These are phyloP conservation scores for Limnothrissa miodon DNA, from an alignment of 2,113 vertebrate species.

Conservation along the genomic window DNA sequence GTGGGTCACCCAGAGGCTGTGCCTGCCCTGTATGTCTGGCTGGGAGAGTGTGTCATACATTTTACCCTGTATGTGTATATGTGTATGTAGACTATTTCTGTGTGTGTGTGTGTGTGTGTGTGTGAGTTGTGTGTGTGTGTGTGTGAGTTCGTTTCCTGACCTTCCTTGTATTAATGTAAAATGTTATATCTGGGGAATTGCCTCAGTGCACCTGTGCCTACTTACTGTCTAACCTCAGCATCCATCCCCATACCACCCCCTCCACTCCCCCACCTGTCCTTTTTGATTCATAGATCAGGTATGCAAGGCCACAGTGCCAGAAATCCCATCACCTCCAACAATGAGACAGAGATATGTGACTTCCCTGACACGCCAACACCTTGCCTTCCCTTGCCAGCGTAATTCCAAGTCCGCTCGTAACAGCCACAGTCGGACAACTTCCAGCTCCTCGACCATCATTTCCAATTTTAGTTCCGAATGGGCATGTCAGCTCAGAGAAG, in stretches of 20 bases:
- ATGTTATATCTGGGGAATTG: not conserved
- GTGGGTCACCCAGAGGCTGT: not conserved
- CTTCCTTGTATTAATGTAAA: not conserved
- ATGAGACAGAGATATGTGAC: not conserved
- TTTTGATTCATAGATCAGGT: not conserved
- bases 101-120: not conserved
- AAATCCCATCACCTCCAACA: not conserved
- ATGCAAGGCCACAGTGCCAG: not conserved
- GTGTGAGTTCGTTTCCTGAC: too few species aligned
- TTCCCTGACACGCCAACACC: not conserved
- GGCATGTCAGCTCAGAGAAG: not conserved
- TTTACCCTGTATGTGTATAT: not conserved
- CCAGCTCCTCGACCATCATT: not conserved
- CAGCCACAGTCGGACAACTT: not conserved
- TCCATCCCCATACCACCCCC: too few species aligned
- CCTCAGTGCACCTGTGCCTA: not conserved
- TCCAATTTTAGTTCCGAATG: constrained; percentile 1
- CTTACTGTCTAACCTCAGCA: too few species aligned
- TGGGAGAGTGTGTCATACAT: not conserved
- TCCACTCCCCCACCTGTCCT: not conserved
- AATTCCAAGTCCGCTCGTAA: not conserved
- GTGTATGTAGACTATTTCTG: too few species aligned
- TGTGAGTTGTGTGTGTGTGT: not conserved
- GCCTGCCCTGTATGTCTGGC: not conserved
- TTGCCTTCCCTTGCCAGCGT: not conserved